These are phyloP conservation scores for Mycogona germanica DNA, from an alignment of 2,888 invertebrate species.

Conservation along the genomic window DNA sequence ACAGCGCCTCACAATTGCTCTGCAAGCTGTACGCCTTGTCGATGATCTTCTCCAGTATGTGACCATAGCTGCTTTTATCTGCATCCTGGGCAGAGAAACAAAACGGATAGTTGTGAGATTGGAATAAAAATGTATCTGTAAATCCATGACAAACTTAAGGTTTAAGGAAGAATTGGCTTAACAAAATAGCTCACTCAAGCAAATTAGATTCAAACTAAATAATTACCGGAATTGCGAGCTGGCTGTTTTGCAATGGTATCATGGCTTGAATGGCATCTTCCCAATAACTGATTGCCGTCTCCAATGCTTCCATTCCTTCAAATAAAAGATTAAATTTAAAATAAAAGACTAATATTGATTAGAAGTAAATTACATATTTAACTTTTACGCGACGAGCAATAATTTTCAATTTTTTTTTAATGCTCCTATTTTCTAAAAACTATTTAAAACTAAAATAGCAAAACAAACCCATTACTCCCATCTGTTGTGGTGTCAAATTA, in stretches of 20 bases:
- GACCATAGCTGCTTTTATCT: slow-evolving; percentile 73
- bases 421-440: not conserved
- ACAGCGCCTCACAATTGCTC: slow-evolving; percentile 45
- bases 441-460: not conserved
- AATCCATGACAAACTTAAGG: not conserved
- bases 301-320: slow-evolving; percentile 81
- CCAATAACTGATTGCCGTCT: slow-evolving; percentile 86
- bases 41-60: slow-evolving; percentile 63
- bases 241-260: slow-evolving; percentile 19
- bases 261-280: slow-evolving; percentile 84
- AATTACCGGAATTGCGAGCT: slow-evolving; percentile 17
- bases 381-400: not conserved
- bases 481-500: slow-evolving; percentile 67
- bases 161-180: too few species aligned
- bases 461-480: slow-evolving; percentile 66
- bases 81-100: slow-evolving; percentile 34
- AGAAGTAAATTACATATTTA: too few species aligned
- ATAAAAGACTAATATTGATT: not conserved
- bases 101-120: not conserved
- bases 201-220: too few species aligned
- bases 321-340: slow-evolving; percentile 12
- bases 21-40: slow-evolving; percentile 75
- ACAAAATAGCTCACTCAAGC: too few species aligned
- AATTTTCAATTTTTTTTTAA: too few species aligned
- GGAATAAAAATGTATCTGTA: not conserved